Evolutionary conservation across 2,113 vertebrate genomes (phyloP).

Genomic region (Enhydra lutris): DNA sequence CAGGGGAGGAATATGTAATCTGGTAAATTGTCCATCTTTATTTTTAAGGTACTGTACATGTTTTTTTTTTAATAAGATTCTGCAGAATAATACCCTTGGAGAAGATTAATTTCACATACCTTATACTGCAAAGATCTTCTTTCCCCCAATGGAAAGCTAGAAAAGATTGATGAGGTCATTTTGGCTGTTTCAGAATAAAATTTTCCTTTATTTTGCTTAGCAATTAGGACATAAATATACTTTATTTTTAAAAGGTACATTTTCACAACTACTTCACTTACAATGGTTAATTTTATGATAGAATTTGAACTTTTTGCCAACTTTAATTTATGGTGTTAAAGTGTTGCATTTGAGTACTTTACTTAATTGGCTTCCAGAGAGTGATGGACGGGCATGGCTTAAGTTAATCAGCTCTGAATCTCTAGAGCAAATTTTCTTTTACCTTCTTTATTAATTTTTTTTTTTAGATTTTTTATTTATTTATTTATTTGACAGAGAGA

Average conservation of each 20-base stretch:
- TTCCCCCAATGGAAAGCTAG: not conserved
- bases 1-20: not conserved
- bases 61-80: not conserved
- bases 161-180: conserved; percentile 33
- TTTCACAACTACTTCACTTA: not conserved
- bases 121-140: not conserved
- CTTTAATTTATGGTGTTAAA: conserved; percentile 63
- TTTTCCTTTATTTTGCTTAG: conserved; percentile 49
- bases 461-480: too few relatives aligned
- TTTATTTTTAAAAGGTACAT: conserved; percentile 42
- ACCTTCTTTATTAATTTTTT: conserved; percentile 77
- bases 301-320: conserved; percentile 72
- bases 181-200: not conserved
- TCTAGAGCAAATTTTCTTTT: conserved; percentile 76
- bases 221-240: conserved; percentile 6
- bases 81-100: not conserved
- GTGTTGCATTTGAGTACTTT: conserved; percentile 73
- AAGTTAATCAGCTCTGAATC: conserved; percentile 78
- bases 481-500: too few relatives aligned
- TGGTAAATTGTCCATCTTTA: not conserved
- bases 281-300: conserved; percentile 60
- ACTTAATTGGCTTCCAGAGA: conserved; percentile 78
- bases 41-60: not conserved
- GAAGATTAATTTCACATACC: conserved; percentile 2
- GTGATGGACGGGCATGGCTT: conserved; percentile 74